Percentiles rank a stretch among this genome's conserved stretches.
Evolutionary conservation across 2,113 vertebrate species (phyloP).

Genomic region (Osmerus mordax): DNA sequence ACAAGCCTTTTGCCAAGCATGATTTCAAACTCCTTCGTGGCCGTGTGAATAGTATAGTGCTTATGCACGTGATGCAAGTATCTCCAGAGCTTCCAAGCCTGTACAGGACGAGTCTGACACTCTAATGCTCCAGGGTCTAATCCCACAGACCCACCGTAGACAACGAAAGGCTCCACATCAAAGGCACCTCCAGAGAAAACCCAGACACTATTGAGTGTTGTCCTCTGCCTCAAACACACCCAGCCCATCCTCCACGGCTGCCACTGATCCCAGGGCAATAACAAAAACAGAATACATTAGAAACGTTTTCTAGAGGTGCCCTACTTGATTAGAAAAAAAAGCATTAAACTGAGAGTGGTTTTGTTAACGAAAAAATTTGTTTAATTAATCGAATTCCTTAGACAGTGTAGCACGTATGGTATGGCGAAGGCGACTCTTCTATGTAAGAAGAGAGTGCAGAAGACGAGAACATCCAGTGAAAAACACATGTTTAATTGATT

Average conservation of each 20-base stretch:
- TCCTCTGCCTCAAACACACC: not conserved
- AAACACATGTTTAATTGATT: conserved; percentile 60
- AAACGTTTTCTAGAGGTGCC: no score
- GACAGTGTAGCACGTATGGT: not conserved
- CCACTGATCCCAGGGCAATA: no score
- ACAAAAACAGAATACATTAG: no score
- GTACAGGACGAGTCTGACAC: conserved; percentile 38
- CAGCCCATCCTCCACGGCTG: no score
- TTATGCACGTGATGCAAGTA: not conserved
- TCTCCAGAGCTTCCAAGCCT: conserved; percentile 21
- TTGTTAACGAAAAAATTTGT: no score
- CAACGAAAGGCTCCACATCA: conserved; percentile 58
- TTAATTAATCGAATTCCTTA: no score
- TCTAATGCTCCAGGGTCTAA: conserved; percentile 45
- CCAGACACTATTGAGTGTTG: not conserved
- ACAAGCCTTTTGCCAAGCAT: no score
- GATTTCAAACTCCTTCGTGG: no score
- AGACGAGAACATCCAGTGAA: conserved; percentile 27
- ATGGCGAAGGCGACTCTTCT: no score
- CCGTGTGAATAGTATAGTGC: no score
- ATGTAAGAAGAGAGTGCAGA: conserved; percentile 3
- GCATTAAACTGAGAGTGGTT: no score
- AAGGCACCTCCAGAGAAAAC: conserved; percentile 36
- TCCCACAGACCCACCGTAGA: conserved; percentile 55
- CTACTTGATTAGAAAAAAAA: no score